A percentile compares a stretch with the other conserved stretches of the same genome.
Conservation (phyloP, 2,888 invertebrate genomes). For the Pyrrhia umbra region DNA sequence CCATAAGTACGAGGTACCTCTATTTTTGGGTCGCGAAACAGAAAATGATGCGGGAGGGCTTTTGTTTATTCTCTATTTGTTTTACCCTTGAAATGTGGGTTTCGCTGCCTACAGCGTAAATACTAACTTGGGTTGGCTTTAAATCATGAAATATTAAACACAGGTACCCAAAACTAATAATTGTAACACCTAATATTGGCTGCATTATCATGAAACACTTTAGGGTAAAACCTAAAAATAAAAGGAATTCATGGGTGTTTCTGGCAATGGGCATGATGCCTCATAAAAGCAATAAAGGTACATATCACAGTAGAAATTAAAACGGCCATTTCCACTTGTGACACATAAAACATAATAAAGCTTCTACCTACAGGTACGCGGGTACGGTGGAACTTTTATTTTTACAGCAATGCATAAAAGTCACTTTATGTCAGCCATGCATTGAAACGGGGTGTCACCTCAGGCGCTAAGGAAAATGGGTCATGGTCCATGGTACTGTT, state of each 20-base stretch:
- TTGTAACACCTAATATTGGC: neutral
- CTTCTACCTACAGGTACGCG: conserved; percentile 57
- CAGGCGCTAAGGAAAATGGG: conserved; percentile 75
- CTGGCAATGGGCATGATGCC: conserved; percentile 29
- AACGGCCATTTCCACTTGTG: conserved; percentile 51
- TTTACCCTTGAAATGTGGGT: conserved; percentile 71
- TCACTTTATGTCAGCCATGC: conserved; percentile 69
- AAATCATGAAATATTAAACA: conserved; percentile 11
- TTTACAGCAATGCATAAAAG: conserved; percentile 73
- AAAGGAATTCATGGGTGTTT: conserved; percentile 19
- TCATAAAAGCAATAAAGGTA: conserved; percentile 52
- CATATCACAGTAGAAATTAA: conserved; percentile 54
- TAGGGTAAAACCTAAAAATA: conserved; percentile 18
- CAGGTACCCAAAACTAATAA: neutral
- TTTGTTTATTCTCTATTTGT: conserved; percentile 79
- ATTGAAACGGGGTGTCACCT: conserved; percentile 76
- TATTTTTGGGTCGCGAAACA: conserved; percentile 78
- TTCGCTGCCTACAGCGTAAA: conserved; percentile 57
- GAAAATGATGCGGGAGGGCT: conserved; percentile 78
- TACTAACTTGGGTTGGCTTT: conserved; percentile 35
- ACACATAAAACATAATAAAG: conserved; percentile 65
- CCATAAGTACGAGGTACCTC: conserved; percentile 72
- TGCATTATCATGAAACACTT: conserved; percentile 19
- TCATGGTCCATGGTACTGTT: conserved; percentile 80
- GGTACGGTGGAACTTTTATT: conserved; percentile 67